phyloP scores from a whole-genome alignment of 2,888 invertebrate species.

The Andricus curvator region DNA sequence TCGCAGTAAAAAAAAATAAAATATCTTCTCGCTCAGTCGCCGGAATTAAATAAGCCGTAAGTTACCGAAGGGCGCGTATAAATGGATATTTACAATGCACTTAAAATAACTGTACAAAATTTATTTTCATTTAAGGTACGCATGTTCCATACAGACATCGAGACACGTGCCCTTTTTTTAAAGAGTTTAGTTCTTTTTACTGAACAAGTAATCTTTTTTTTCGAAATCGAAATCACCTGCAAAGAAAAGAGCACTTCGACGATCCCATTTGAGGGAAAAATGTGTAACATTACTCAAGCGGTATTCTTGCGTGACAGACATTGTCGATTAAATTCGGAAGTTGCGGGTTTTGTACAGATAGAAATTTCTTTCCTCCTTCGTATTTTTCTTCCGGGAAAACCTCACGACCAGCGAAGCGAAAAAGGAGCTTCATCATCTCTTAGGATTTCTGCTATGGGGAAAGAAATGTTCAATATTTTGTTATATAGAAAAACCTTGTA shows the following conservation, averaged over 20 bases:
- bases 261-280: background rate
- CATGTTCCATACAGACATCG: constrained; percentile 9
- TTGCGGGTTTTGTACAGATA: background rate
- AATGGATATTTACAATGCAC: constrained; percentile 29
- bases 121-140: constrained; percentile 14
- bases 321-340: constrained; percentile 1
- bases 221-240: background rate
- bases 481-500: background rate
- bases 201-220: background rate
- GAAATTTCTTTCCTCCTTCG: background rate
- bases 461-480: background rate
- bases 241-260: constrained; percentile 16
- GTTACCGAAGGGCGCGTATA: constrained; percentile 6
- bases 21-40: constrained; percentile 1
- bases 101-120: constrained; percentile 21
- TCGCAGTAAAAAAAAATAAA: constrained; percentile 6
- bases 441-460: background rate
- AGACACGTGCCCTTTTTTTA: background rate
- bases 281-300: background rate
- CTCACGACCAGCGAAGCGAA: background rate
- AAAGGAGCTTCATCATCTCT: background rate
- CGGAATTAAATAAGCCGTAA: constrained; percentile 24
- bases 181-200: background rate
- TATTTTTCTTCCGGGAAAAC: background rate
- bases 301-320: background rate